phyloP scores from a whole-genome alignment of 2,113 vertebrate genomes.

The Chaetodon trifascialis region DNA sequence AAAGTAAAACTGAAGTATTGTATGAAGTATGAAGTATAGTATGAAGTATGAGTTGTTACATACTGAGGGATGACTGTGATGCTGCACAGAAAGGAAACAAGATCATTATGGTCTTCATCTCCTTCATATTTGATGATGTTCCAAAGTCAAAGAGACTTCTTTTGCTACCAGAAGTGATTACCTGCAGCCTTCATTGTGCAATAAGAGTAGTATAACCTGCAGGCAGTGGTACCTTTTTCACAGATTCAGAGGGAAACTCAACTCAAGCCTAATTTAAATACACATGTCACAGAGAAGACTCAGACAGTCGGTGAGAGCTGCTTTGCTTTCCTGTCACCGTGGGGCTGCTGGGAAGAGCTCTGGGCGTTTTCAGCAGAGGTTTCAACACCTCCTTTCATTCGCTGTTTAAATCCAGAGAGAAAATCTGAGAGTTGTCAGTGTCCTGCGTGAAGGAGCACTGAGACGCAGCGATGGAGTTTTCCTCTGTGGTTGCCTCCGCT shows the following conservation, averaged over 20 bases:
- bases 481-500: constrained; percentile 57
- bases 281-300: not conserved
- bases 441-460: constrained; percentile 1
- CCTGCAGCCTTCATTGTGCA: not conserved
- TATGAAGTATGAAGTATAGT: too few relatives aligned
- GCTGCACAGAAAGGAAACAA: not conserved
- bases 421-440: constrained; percentile 33
- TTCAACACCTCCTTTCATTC: constrained; percentile 63
- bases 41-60: not conserved
- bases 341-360: constrained; percentile 24
- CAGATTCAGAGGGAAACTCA: not conserved
- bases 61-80: not conserved
- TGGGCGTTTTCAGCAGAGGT: constrained; percentile 67
- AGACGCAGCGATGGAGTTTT: constrained; percentile 69
- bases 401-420: constrained; percentile 44
- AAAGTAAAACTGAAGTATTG: not conserved
- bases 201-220: not conserved
- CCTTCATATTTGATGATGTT: not conserved
- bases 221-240: not conserved
- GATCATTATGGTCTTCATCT: not conserved
- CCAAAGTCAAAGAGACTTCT: not conserved
- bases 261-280: not conserved
- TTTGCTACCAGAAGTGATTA: not conserved
- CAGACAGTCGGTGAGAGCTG: not conserved
- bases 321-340: not conserved